phyloP scores from a whole-genome alignment of 1,140 invertebrate genomes.

The Medauroidea extradentata region DNA sequence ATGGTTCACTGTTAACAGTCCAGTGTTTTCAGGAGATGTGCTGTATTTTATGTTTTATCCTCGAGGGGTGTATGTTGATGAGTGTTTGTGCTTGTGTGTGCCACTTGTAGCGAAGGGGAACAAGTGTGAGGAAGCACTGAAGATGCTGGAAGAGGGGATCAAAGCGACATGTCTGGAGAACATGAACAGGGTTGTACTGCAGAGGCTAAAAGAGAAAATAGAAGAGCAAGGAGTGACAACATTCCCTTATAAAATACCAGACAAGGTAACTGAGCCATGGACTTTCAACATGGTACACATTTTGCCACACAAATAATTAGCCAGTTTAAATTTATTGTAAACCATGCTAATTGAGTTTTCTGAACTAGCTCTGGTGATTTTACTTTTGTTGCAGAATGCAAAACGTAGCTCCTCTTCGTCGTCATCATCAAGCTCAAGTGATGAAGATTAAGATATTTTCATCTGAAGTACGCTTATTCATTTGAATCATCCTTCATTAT shows the following conservation, averaged over 20 bases:
- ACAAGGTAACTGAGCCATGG: conserved; percentile 25
- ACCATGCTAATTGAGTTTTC: no score
- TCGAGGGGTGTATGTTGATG: no score
- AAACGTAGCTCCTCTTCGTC: not conserved
- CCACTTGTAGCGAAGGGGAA: conserved; percentile 44
- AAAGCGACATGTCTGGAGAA: conserved; percentile 48
- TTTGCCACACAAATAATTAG: no score
- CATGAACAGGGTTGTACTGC: conserved; percentile 51
- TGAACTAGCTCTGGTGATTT: no score
- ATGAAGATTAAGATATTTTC: conserved; percentile 2
- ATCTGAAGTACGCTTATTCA: no score
- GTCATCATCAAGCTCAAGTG: conserved; percentile 1
- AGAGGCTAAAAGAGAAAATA: conserved; percentile 48
- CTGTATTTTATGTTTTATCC: no score
- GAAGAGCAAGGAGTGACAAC: conserved; percentile 45
- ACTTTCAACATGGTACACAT: no score
- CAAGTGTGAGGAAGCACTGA: conserved; percentile 49
- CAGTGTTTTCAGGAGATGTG: no score
- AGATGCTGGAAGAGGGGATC: conserved; percentile 47
- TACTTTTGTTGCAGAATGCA: conserved; percentile 5
- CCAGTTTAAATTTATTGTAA: no score
- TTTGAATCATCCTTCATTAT: no score
- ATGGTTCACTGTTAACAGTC: no score
- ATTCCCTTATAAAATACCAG: conserved; percentile 46
- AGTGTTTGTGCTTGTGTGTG: no score